phyloP scores from a whole-genome alignment of 2,888 invertebrate species.

The Neria commutata region DNA sequence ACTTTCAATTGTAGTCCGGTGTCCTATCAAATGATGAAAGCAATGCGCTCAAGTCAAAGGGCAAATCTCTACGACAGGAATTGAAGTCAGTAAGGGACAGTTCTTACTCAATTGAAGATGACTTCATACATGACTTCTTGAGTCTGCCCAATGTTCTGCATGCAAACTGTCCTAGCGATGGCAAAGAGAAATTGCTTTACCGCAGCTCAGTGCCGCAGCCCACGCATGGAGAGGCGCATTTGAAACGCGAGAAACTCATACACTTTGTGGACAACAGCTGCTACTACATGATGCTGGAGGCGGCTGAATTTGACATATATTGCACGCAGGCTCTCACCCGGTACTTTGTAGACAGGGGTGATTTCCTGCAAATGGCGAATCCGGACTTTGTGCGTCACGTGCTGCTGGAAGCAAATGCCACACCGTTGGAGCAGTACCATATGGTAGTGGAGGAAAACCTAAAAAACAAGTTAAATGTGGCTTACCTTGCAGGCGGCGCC shows the following conservation, averaged over 20 bases:
- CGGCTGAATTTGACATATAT: conserved; percentile 73
- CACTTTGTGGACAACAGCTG: conserved; percentile 63
- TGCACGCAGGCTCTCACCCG: conserved; percentile 49
- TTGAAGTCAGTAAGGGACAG: conserved; percentile 69
- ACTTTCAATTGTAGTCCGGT: conserved; percentile 10
- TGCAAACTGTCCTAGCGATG: conserved; percentile 65
- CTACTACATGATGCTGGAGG: conserved; percentile 71
- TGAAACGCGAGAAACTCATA: conserved; percentile 53
- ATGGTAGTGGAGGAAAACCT: conserved; percentile 65
- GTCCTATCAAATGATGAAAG: conserved; percentile 42
- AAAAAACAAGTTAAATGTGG: conserved; percentile 64
- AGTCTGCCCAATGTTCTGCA: conserved; percentile 76
- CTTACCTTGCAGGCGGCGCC: conserved; percentile 79
- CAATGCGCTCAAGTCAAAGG: conserved; percentile 66
- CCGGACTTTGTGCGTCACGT: conserved; percentile 79
- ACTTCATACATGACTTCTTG: conserved; percentile 69
- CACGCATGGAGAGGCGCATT: conserved; percentile 48
- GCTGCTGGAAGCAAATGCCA: conserved; percentile 72
- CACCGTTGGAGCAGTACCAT: conserved; percentile 67
- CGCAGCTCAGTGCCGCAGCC: conserved; percentile 35
- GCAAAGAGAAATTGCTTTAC: conserved; percentile 47
- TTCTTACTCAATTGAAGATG: conserved; percentile 77
- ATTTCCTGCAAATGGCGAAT: conserved; percentile 73
- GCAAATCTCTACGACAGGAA: conserved; percentile 67
- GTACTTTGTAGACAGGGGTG: conserved; percentile 59